Conservation (phyloP, 2,888 invertebrate species). For the Caenorhabditis wallacei region DNA sequence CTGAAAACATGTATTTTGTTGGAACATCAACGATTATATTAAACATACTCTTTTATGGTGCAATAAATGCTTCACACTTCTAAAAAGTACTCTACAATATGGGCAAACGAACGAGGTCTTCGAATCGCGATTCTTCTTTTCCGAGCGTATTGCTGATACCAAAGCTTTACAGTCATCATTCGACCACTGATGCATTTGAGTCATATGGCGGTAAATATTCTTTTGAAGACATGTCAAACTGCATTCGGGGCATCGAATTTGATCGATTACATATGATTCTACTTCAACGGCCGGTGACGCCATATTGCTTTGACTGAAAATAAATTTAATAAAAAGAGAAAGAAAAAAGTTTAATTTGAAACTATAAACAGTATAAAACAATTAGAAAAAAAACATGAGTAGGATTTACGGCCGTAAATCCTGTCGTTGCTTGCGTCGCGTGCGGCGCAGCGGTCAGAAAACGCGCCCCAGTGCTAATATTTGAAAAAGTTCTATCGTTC, state of each 20-base stretch:
- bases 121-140: constrained; percentile 41
- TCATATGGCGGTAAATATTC: constrained; percentile 62
- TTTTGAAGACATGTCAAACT: constrained; percentile 45
- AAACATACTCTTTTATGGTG: constrained; percentile 43
- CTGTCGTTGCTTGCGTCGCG: constrained; percentile 35
- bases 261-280: constrained; percentile 34
- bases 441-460: constrained; percentile 51
- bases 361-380: background rate
- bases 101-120: constrained; percentile 34
- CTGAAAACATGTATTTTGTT: constrained; percentile 5
- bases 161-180: constrained; percentile 53
- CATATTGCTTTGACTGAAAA: constrained; percentile 1
- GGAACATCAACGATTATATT: background rate
- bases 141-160: constrained; percentile 35
- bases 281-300: background rate
- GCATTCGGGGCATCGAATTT: constrained; percentile 60
- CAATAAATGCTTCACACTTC: constrained; percentile 12
- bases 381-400: constrained; percentile 32
- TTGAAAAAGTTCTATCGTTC: too few species aligned
- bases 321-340: background rate
- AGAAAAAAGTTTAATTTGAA: background rate
- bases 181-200: constrained; percentile 42
- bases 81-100: constrained; percentile 37
- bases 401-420: constrained; percentile 66
- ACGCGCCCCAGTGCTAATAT: constrained; percentile 46